Evolutionary conservation across 2,113 vertebrate species (phyloP).

Genomic region (Urocitellus parryii): DNA sequence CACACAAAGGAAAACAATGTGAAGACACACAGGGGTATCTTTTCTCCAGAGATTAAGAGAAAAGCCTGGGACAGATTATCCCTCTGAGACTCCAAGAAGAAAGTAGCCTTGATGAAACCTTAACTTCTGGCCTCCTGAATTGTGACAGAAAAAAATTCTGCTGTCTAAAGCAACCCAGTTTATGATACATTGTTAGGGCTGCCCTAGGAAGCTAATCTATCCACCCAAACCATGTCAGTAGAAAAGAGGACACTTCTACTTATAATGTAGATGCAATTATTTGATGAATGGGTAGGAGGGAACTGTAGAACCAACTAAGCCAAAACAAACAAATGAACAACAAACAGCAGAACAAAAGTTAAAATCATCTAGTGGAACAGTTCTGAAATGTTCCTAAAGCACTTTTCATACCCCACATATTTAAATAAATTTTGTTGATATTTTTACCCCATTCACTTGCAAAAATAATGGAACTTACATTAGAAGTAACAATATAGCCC

Average conservation of each 20-base stretch:
- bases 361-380: background rate
- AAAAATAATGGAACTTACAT: background rate
- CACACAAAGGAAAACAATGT: background rate
- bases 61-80: background rate
- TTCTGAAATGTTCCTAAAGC: background rate
- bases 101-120: background rate
- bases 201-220: background rate
- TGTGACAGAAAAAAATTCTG: background rate
- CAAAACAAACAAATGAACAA: constrained; percentile 21
- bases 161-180: background rate
- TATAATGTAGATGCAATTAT: background rate
- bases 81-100: background rate
- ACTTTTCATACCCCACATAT: background rate
- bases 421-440: background rate
- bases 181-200: background rate
- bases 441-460: background rate
- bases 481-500: background rate
- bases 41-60: background rate
- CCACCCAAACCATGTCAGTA: background rate
- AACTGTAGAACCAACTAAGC: background rate
- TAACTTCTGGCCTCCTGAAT: background rate
- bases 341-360: background rate
- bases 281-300: background rate
- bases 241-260: background rate
- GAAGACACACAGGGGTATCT: background rate